Percentiles rank a stretch among this genome's conserved stretches.
These are phyloP conservation scores for Paralvinella palmiformis DNA, from an alignment of 1,140 invertebrate genomes.

Conservation along the genomic window DNA sequence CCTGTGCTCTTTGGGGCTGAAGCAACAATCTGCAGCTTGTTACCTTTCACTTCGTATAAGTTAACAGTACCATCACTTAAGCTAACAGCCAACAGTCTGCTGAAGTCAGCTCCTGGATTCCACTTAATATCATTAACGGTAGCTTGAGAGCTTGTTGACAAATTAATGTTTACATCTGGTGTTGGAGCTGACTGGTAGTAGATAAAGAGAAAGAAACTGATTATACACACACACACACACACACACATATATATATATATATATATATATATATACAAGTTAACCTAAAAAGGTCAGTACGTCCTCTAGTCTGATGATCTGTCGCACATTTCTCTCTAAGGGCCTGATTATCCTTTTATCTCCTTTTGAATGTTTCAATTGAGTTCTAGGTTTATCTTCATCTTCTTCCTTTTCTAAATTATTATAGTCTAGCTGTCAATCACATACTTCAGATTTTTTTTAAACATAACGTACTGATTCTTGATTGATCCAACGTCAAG, in stretches of 20 bases:
- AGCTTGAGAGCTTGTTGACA: constrained; percentile 23
- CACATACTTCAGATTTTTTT: too few relatives aligned
- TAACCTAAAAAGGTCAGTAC: too few relatives aligned
- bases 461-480: too few relatives aligned
- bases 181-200: not conserved
- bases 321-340: too few relatives aligned
- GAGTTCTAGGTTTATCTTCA: too few relatives aligned
- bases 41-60: constrained; percentile 34
- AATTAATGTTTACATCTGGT: constrained; percentile 34
- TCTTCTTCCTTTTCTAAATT: too few relatives aligned
- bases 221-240: not conserved
- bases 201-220: not conserved
- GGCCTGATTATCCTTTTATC: too few relatives aligned
- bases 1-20: constrained; percentile 41
- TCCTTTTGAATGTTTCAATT: too few relatives aligned
- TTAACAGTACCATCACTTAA: constrained; percentile 43
- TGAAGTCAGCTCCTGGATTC: constrained; percentile 48
- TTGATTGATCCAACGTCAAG: too few relatives aligned
- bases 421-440: too few relatives aligned
- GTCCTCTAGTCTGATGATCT: too few relatives aligned
- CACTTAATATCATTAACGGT: constrained; percentile 45
- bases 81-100: constrained; percentile 43
- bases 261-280: constrained; percentile 1
- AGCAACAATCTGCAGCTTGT: constrained; percentile 44
- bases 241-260: not conserved